Base-by-base conservation (phyloP, 2,888 invertebrate genomes). In the Salticus scenicus region DNA sequence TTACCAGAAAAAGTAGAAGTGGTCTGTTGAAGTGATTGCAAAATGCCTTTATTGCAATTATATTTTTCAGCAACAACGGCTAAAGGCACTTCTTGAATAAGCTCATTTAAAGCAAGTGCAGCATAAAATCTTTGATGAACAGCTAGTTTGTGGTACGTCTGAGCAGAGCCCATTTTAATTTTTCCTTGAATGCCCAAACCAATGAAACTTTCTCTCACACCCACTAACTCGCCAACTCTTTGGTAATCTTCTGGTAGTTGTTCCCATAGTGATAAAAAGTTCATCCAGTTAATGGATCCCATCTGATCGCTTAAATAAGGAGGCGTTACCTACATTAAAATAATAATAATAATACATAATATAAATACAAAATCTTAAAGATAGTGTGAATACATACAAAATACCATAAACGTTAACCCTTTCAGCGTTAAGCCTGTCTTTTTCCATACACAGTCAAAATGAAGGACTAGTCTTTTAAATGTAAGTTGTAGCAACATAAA, bases 11-110 rank as follows among this genome's bases (percentile, higher is more conserved):
- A 86, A 10, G 97, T 97, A 42, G 98, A 95, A 0, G 98, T 95
- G 80, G 96, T 95, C 91, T 98, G 98, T 91, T 99, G 99, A 33
- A 99, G 93, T 81, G 96, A 94, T 92, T 99, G 99, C 28, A 99
- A 92, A 91, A 96, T 94, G 17, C 99, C 99, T 76, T 98, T 94
- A 78, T 95, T 94, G 90, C 96, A 96, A 89, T 94, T 94, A 91
- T 95, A 99, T 91, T 97, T 98, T 12, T 91, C 90, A n/a, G 96
- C 95, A 0, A 98, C 97, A 76, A 93, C 92, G 78, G 93, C 93
- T 72, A 99, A 92, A 2, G 97, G 94, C 37, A 94, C 93, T 93
- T 99, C 99, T 90, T 96, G 96, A 0, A 99, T 96, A 87, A 99
- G 93, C 90, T 99, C 98, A 91, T 96, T 95, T 80, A 99, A 92